Base-by-base conservation (phyloP, 1,140 invertebrate species). In the Drosophila melanica region DNA sequence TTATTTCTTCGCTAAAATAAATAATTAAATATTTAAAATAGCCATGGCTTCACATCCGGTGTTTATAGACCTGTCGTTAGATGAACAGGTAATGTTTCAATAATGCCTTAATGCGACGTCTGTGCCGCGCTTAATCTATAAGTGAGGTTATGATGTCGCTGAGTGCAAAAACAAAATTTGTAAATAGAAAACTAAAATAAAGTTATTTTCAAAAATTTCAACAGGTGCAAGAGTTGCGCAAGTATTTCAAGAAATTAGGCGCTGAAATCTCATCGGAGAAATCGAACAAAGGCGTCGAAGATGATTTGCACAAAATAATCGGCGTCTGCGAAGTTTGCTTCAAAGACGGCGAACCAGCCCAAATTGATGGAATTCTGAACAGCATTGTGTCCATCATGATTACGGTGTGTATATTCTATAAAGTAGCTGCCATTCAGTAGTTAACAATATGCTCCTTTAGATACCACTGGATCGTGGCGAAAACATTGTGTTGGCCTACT, bases 241-340 rank as follows among this genome's bases (percentile, higher is more conserved):
- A 94, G 53, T 98, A 97, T 93, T 96, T 99, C 75, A 98, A 98
- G 92, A 95, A 95, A 71, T 93, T 98, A 16, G 98, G 98, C 33
- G 98, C 97, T 27, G 97, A 98, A 93, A 97, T 99, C 77, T 97
- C 97, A 3, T 96, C 97, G 87, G 97, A 98, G 90, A 97, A 97
- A 87, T 96, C 96, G 7, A 94, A 95, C 1, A 97, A 97, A 93
- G 97, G 97, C 9, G 96, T 98, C 77, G 96, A 98, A 92, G 96
- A 98, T 94, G 97, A 99, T 93, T 93, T 99, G 63, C 96, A 98
- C 90, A 97, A 99, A 92, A 98, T 99, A 75, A 98, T 99, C 87
- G 96, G 96, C 57, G 97, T 98, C 7, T 98, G 97, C 91, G 97
- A 98, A 92, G 94, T 96, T 47, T 98, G 97, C 92, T 98, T 98